Base-by-base conservation (phyloP, 2,888 invertebrate species). In the Drosophila pegasa region DNA sequence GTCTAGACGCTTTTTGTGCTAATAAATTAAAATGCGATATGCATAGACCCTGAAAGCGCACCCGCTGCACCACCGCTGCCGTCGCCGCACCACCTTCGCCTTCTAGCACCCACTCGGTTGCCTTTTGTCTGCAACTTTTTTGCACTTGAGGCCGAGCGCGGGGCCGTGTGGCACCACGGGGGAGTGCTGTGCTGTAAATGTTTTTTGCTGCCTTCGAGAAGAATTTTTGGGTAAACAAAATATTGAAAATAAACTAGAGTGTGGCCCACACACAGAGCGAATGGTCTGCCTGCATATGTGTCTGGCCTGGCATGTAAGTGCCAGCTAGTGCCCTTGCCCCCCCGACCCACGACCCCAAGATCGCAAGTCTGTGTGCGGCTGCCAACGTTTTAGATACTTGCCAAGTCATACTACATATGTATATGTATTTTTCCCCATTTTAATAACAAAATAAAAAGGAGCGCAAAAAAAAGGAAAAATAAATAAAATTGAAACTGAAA, bases 11-110 rank as follows among this genome's bases (percentile, higher is more conserved):
- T 85, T 88, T 87, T 84, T 84, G 86, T 81, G 78, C 86, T 86
- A 89, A 86, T 86, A 86, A 88, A 86, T 88, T 86, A 86, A 86
- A 86, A 86, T 87, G 87, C 89, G 82, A 81, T 88, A 87, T 88
- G 82, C 87, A 88, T 88, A 88, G 80, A 66, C 60, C 50, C 60
- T 51, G 57, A 41, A 58, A 45, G 54, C 45, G 60, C 70, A 68
- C 54, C 71, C 78, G 50, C 45, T 52, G 59, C 50, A 20, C 54
- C 58, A 37, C 54, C 58, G 33, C 43, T 31, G 18, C 56, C 29
- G 10, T 5, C n/a, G 48, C 35, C 50, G 29, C 61, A n/a, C 18
- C 69, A 68, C 18, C 14, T 43, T 27, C 43, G 29, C 29, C 59
- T 37, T 20, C 60, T 31, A 14, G 45, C 33, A 52, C 41, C 56